A percentile compares a stretch with the other conserved stretches of the same genome.
Conservation (phyloP, 2,797 vertebrate genomes). For the Crenuchus spilurus region DNA sequence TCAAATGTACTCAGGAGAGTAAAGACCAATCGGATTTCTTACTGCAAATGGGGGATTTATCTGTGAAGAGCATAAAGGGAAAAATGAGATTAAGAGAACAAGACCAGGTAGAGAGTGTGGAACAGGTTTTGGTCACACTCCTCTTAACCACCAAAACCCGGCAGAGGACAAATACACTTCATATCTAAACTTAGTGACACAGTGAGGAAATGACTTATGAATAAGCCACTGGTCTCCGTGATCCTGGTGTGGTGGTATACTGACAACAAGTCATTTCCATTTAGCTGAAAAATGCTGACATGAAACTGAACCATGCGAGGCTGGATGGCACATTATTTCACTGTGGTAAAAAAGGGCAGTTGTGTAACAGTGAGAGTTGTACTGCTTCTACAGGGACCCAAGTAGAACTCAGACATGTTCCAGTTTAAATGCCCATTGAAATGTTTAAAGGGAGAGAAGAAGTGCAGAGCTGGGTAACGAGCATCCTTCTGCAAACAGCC, state of each 20-base stretch:
- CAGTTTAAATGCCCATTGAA: neutral
- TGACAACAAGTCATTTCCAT: neutral
- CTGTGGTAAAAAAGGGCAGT: neutral
- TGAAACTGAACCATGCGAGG: neutral
- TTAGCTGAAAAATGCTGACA: neutral
- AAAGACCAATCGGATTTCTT: neutral
- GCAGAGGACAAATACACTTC: neutral
- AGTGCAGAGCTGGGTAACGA: slow-evolving; percentile 31
- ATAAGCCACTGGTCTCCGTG: neutral
- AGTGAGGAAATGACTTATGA: neutral
- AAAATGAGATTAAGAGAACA: neutral
- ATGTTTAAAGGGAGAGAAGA: neutral
- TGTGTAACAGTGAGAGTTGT: neutral
- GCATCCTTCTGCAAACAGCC: slow-evolving; percentile 41
- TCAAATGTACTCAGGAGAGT: slow-evolving; percentile 7
- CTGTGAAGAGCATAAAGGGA: neutral
- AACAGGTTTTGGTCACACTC: neutral
- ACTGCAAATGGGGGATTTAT: neutral
- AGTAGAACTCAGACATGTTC: neutral
- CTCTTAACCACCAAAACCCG: neutral
- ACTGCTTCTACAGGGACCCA: neutral
- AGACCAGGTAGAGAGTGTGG: neutral
- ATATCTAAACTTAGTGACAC: neutral
- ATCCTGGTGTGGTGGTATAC: neutral
- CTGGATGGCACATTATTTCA: neutral